Evolutionary conservation across 2,797 vertebrate genomes (phyloP), one percentile per base, ranked within the genome.

Genomic region (Crypturellus tataupa): DNA sequence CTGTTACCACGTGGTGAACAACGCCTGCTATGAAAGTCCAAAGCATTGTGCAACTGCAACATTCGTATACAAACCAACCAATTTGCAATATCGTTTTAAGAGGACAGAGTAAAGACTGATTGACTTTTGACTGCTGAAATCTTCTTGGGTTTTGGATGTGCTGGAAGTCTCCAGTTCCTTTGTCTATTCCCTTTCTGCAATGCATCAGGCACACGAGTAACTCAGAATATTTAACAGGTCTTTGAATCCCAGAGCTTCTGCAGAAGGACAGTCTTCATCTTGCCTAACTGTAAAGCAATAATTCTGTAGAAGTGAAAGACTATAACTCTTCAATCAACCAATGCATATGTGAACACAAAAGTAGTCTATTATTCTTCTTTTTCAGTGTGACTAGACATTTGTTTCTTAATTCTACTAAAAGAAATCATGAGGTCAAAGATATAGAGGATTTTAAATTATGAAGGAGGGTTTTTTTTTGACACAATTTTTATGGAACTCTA

Each of bases 191-290:
- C 37, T 23, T 49, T 59, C 19, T 39, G 70, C 62, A 65, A 0
- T 0, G 0, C 29, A 64, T 40, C 1, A 12, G n/a, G n/a, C 0
- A 4, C 25, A 24, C 3, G 1, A 21, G 2, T 33, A 85, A 17
- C n/a, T 77, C 42, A 55, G 53, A 7, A 20, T 5, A 8, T 39
- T 82, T n/a, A 35, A 1, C 23, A 59, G n/a, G 12, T 51, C 31
- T 56, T 10, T 31, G 63, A 70, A 11, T 75, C 33, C 79, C 31
- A 24, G n/a, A 3, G 35, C 62, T 85, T 31, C 29, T 39, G 59
- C 64, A 64, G 51, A 58, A 51, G 37, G 62, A 27, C 53, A 59
- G 16, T 6, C 33, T 21, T 21, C 62, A 67, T 7, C 24, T 37
- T 40, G 58, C 23, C 42, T 20, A 12, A 31, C 20, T 2, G 10